Percentiles rank a stretch among this genome's conserved stretches.
phyloP scores from a whole-genome alignment of 2,113 vertebrate genomes.

The Hippotragus niger region DNA sequence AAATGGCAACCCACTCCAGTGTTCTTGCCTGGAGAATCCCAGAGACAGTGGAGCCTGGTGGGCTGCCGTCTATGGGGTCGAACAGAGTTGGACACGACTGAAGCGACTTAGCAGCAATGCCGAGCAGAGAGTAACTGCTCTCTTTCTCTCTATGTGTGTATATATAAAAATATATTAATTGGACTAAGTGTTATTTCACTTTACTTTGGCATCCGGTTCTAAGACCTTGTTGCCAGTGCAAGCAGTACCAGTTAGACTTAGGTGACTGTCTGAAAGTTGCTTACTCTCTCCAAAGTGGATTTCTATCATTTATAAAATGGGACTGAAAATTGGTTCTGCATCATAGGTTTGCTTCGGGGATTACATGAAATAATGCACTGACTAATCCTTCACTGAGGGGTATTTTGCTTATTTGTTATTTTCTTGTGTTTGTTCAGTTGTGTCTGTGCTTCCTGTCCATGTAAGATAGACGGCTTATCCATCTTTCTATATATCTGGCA shows the following conservation, averaged over 20 bases:
- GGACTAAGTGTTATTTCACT: background rate
- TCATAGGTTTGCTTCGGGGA: background rate
- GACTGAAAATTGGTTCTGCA: background rate
- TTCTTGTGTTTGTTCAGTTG: background rate
- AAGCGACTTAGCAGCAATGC: background rate
- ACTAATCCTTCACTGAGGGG: background rate
- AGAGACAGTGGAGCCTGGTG: no score
- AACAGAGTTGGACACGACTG: no score
- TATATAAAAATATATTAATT: background rate
- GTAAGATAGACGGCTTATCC: background rate
- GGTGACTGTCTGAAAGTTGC: background rate
- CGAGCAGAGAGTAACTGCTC: background rate
- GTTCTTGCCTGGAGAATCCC: no score
- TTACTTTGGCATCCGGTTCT: background rate
- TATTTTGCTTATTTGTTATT: background rate
- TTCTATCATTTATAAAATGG: background rate
- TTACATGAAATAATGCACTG: background rate
- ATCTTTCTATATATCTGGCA: background rate
- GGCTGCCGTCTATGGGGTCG: no score
- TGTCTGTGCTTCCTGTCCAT: background rate
- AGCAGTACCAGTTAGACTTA: background rate
- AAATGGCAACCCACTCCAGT: no score
- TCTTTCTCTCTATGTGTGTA: background rate
- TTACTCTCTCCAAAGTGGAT: background rate
- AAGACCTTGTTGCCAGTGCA: background rate